Conservation (phyloP, 2,797 vertebrate species). For the Euthynnus affinis region DNA sequence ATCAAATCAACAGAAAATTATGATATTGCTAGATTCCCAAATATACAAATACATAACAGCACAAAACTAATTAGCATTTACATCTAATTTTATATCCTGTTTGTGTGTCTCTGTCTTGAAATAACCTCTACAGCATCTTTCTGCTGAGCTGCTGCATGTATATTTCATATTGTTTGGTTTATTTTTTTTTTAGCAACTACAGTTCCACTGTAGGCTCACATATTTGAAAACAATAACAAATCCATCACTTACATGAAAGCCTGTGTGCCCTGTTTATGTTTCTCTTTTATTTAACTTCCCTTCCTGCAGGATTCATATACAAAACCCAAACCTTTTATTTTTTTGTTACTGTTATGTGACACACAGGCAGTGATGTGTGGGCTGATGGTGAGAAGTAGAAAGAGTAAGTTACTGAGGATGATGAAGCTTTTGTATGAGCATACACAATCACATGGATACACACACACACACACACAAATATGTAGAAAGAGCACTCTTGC, state of each 20-base stretch:
- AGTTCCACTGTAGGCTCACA: neutral
- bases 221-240: conserved; percentile 11
- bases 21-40: conserved; percentile 12
- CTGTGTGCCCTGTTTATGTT: neutral
- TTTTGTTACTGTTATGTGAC: neutral
- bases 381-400: conserved; percentile 17
- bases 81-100: conserved; percentile 35
- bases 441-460: neutral
- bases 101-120: conserved; percentile 23
- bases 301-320: conserved; percentile 18
- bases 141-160: conserved; percentile 2
- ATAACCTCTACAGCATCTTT: conserved; percentile 16
- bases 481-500: neutral
- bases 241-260: conserved; percentile 26
- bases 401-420: neutral
- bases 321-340: neutral
- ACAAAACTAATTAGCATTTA: neutral
- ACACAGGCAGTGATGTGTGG: conserved; percentile 38
- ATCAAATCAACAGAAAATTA: conserved; percentile 29
- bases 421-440: neutral
- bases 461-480: neutral
- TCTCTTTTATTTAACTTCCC: conserved; percentile 15
- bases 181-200: too few species aligned
- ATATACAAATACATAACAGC: neutral
- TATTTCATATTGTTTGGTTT: neutral